A percentile compares a stretch with the other conserved stretches of the same genome.
phyloP scores from a whole-genome alignment of 1,140 invertebrate genomes.

The Apis mellifera region Amel_HAv3.1 CM009942.2:6491001-6491500 shows the following conservation, averaged over 20 bases:
- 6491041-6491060: too few relatives aligned
- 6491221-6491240: slow-evolving; percentile 29
- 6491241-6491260: background rate
- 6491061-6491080: too few relatives aligned
- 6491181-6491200: too few relatives aligned
- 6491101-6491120: too few relatives aligned
- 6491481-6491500: slow-evolving; percentile 32
- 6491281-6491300: slow-evolving; percentile 46
- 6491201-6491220: background rate
- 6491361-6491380: slow-evolving; percentile 73
- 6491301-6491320: background rate
- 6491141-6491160: too few relatives aligned
- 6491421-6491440: slow-evolving; percentile 5
- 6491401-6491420: slow-evolving; percentile 16
- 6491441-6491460: background rate
- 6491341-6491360: slow-evolving; percentile 75
- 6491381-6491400: slow-evolving; percentile 40
- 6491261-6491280: too few relatives aligned
- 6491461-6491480: slow-evolving; percentile 17
- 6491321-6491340: slow-evolving; percentile 63
- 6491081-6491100: too few relatives aligned
- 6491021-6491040: too few relatives aligned
- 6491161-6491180: too few relatives aligned
- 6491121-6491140: too few relatives aligned
- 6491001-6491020: too few relatives aligned